Base-by-base conservation (phyloP, 2,797 vertebrate genomes). In the Lerista edwardsae region DNA sequence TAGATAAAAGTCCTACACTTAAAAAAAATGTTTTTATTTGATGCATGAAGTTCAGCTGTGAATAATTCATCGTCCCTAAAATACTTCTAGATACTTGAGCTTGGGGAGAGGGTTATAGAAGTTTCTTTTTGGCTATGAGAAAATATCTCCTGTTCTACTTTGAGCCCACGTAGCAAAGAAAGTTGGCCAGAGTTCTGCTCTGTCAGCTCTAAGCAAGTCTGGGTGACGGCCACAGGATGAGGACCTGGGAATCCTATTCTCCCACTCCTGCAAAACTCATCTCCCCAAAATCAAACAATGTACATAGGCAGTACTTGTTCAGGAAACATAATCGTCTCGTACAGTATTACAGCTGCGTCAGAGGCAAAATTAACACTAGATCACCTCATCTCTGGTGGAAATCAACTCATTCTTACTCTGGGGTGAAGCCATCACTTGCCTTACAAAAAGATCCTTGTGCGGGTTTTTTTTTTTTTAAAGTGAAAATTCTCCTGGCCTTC, bases 371-470 rank as follows among this genome's bases (percentile, higher is more conserved):
- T 36, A 72, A 79, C 68, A 41, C 0, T 74, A n/a, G 57, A 17
- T n/a, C 73, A 78, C 19, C 21, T 6, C 86, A 82, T 41, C 15
- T 55, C 47, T 64, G n/a, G 3, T 62, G 86, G 89, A 84, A 64
- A 74, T 2, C 7, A 84, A 65, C 0, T 17, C 47, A 82, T 83
- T 65, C 69, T 57, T 6, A 17, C 69, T 4, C 83, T 82, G 36
- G 44, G 51, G 21, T 14, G 75, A 44, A 85, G 78, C 77, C 27
- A 2, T 31, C 0, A 11, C 89, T 44, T 78, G 39, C 29, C 57
- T 84, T 86, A 89, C 74, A 91, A 89, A 92, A 90, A 78, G 29
- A 84, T 10, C 14, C 2, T 91, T 93, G 68, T 86, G 19, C 68
- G 84, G 2, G 34, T 71, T 76, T 17, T 36, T 80, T 57, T n/a